phyloP scores from a whole-genome alignment of 2,797 vertebrate species.

The Coccyzus lansbergi region DNA sequence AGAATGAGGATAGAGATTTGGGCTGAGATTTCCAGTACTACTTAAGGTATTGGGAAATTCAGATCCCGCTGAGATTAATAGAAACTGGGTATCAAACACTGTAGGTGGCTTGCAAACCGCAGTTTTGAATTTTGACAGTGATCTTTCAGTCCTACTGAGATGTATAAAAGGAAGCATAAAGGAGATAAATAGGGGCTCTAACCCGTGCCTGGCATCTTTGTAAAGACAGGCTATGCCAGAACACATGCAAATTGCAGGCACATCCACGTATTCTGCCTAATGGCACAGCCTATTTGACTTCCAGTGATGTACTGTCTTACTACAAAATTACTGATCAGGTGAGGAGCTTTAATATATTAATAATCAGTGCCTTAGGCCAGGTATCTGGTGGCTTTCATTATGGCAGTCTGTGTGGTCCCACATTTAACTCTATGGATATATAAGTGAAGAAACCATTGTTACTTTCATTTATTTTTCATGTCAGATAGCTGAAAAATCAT shows the following conservation, averaged over 20 bases:
- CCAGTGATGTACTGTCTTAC: not conserved
- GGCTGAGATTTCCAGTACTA: not conserved
- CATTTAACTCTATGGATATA: not conserved
- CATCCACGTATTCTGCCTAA: not conserved
- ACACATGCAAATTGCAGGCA: not conserved
- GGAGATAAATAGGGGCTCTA: not conserved
- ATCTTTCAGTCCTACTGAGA: not conserved
- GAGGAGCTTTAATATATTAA: conserved; percentile 29
- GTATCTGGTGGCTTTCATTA: conserved; percentile 67
- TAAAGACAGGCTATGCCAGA: not conserved
- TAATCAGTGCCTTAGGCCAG: conserved; percentile 51
- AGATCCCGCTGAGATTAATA: not conserved
- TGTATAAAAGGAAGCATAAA: not conserved
- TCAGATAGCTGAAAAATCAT: not conserved
- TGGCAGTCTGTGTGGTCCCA: conserved; percentile 64
- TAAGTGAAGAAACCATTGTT: not conserved
- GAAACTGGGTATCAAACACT: not conserved
- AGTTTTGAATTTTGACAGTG: not conserved
- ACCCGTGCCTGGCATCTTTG: not conserved
- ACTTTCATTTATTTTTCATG: conserved; percentile 1
- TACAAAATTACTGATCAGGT: not conserved
- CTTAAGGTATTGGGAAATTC: not conserved
- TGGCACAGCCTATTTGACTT: not conserved
- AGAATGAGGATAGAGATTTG: not conserved
- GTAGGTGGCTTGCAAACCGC: not conserved